Percentiles rank a stretch among this genome's conserved stretches.
Conservation (phyloP, 2,888 invertebrate species). For the Caradrina clavipalpis region DNA sequence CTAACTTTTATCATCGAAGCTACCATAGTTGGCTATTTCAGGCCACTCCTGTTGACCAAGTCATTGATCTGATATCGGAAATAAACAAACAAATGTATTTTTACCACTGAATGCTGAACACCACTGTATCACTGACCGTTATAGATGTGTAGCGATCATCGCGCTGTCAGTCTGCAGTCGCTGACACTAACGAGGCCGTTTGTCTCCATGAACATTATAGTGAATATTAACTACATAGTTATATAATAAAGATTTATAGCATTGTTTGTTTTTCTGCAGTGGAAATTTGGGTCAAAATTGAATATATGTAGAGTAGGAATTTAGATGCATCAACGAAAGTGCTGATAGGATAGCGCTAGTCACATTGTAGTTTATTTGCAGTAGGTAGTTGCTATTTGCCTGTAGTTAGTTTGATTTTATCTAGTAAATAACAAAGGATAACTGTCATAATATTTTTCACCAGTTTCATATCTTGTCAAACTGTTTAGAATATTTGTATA, state of each 20-base stretch:
- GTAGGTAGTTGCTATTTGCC: no score
- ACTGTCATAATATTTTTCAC: no score
- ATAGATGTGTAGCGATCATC: conserved; percentile 43
- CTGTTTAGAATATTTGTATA: neutral
- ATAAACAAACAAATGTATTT: conserved; percentile 27
- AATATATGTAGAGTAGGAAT: no score
- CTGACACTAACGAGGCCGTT: conserved; percentile 42
- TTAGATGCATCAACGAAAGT: no score
- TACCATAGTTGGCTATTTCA: no score
- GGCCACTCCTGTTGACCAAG: neutral
- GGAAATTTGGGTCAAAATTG: conserved; percentile 1
- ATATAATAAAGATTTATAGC: conserved; percentile 8
- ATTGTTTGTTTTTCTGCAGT: conserved; percentile 7
- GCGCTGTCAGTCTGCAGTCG: conserved; percentile 24
- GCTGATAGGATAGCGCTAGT: neutral
- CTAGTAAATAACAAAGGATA: no score
- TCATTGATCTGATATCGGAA: conserved; percentile 3
- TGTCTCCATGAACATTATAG: conserved; percentile 43
- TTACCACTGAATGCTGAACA: conserved; percentile 17
- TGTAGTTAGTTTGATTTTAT: no score
- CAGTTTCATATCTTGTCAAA: neutral
- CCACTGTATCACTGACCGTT: conserved; percentile 24
- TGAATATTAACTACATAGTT: conserved; percentile 31
- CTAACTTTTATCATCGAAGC: no score
- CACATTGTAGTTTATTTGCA: neutral